Evolutionary conservation across 2,797 vertebrate genomes (phyloP).

Genomic region (Anabacerthia variegaticeps): DNA sequence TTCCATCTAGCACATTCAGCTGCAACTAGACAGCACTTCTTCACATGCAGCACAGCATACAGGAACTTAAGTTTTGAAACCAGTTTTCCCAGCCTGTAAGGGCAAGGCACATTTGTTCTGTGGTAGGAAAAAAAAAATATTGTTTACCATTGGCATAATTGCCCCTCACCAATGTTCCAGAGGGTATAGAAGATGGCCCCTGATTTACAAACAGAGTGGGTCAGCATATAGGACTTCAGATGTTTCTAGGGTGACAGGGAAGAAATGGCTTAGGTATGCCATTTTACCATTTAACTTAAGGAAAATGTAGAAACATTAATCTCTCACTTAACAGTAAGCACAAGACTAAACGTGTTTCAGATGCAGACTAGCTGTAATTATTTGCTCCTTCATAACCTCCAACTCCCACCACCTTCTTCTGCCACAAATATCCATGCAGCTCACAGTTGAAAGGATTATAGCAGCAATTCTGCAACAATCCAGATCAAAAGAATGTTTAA

Average conservation of each 20-base stretch:
- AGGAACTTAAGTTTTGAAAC: neutral
- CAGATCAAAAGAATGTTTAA: neutral
- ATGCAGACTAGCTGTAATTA: neutral
- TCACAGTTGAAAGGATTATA: neutral
- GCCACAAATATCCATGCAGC: neutral
- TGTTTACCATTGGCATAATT: neutral
- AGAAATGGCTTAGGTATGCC: neutral
- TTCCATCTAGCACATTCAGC: neutral
- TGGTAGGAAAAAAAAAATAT: neutral
- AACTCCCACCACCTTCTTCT: neutral
- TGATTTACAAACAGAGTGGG: neutral
- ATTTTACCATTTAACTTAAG: neutral
- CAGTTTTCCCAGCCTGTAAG: neutral
- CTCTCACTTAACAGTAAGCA: neutral
- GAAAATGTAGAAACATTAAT: neutral
- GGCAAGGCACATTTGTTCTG: neutral
- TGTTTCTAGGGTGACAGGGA: neutral
- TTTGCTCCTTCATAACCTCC: neutral
- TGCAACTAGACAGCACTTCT: neutral
- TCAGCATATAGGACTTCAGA: neutral
- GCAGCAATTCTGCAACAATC: neutral
- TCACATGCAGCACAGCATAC: neutral
- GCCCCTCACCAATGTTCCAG: neutral
- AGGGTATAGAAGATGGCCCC: neutral
- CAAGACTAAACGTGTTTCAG: neutral